Conservation (phyloP, 1,140 invertebrate genomes). For the Panagrolaimus sp. region DNA sequence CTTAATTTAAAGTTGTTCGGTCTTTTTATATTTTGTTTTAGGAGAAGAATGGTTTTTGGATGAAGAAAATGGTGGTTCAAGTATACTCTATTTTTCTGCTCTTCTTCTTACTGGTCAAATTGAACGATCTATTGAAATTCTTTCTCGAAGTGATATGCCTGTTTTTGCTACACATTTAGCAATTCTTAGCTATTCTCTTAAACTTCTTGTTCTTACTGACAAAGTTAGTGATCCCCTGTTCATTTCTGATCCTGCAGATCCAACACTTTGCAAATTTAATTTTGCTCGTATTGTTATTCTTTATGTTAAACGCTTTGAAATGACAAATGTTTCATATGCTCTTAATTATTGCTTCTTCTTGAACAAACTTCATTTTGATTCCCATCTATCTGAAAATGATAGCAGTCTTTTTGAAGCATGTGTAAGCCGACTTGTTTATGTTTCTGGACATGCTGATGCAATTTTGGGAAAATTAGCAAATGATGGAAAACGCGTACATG, state of each 20-base stretch:
- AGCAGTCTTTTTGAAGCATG: slow-evolving; percentile 51
- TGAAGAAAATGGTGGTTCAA: slow-evolving; percentile 23
- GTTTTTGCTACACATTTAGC: slow-evolving; percentile 48
- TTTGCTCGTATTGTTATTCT: slow-evolving; percentile 51
- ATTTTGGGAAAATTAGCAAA: slow-evolving; percentile 40
- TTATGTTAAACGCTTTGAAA: slow-evolving; percentile 52
- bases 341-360: slow-evolving; percentile 54
- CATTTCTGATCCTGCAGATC: slow-evolving; percentile 33
- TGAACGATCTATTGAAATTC: slow-evolving; percentile 44
- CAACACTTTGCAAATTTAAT: slow-evolving; percentile 41
- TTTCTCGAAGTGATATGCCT: slow-evolving; percentile 26
- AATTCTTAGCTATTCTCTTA: slow-evolving; percentile 37
- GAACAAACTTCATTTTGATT: slow-evolving; percentile 39
- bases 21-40: slow-evolving; percentile 14
- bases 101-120: slow-evolving; percentile 53
- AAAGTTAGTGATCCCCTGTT: slow-evolving; percentile 37
- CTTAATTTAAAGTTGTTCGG: background rate
- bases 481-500: slow-evolving; percentile 20
- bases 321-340: slow-evolving; percentile 41
- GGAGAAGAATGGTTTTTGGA: slow-evolving; percentile 53
- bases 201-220: slow-evolving; percentile 28
- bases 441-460: slow-evolving; percentile 35
- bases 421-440: slow-evolving; percentile 48
- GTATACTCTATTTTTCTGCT: slow-evolving; percentile 46
- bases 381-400: slow-evolving; percentile 16